A percentile compares a stretch with the other conserved stretches of the same genome.
phyloP scores from a whole-genome alignment of 2,797 vertebrate genomes.

The Cirrhinus molitorella region DNA sequence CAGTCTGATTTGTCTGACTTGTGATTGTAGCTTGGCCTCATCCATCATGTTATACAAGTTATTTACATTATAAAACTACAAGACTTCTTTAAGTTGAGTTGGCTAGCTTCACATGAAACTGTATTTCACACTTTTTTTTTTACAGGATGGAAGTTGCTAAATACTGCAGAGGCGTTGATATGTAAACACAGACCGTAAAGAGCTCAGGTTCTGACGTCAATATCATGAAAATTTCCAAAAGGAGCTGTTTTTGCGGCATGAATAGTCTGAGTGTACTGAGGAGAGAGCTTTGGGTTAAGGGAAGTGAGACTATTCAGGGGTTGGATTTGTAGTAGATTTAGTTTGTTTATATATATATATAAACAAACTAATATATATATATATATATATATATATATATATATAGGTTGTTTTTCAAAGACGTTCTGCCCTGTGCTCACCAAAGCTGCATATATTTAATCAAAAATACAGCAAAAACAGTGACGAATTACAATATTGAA shows the following conservation, averaged over 20 bases:
- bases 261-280: background rate
- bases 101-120: background rate
- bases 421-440: background rate
- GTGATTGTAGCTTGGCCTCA: background rate
- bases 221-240: background rate
- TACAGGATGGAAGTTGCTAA: background rate
- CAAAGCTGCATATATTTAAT: background rate
- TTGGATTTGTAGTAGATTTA: too few relatives aligned
- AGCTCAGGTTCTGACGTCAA: background rate
- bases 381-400: too few relatives aligned
- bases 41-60: background rate
- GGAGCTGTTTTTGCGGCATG: background rate
- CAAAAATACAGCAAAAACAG: background rate
- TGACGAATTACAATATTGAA: background rate
- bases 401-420: background rate
- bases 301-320: background rate
- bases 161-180: background rate
- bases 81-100: background rate
- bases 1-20: background rate
- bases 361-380: too few relatives aligned
- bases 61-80: background rate
- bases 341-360: too few relatives aligned
- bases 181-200: constrained; percentile 19
- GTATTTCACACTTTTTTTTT: background rate
- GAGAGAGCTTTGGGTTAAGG: background rate